Percentiles rank a stretch among this genome's conserved stretches.
These are phyloP conservation scores for Poecilus cupreus DNA, from an alignment of 2,888 invertebrate genomes.

Conservation along the genomic window DNA sequence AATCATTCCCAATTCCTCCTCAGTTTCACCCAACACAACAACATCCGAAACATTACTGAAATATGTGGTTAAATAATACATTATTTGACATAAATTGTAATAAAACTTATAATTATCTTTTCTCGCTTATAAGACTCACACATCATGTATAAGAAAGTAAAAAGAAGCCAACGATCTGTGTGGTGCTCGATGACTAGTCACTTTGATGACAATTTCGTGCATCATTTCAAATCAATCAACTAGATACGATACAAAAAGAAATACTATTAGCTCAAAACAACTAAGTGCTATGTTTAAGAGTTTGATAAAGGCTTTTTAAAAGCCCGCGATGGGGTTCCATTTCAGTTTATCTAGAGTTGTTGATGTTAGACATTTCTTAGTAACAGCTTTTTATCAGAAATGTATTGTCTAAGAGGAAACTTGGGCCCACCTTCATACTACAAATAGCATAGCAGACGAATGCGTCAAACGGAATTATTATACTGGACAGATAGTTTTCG, in stretches of 20 bases:
- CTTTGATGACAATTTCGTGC: not conserved
- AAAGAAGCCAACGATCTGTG: not conserved
- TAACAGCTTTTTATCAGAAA: not conserved
- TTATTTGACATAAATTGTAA: no score
- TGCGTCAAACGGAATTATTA: not conserved
- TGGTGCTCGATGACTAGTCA: not conserved
- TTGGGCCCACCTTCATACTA: not conserved
- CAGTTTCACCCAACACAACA: no score
- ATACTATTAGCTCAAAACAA: not conserved
- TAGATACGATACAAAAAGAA: not conserved
- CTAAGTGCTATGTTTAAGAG: not conserved
- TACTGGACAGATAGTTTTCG: no score
- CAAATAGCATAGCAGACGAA: not conserved
- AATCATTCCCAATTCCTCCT: no score
- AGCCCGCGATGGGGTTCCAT: not conserved
- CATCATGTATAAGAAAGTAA: not conserved
- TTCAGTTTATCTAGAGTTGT: not conserved
- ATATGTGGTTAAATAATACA: no score
- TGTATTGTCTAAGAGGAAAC: not conserved
- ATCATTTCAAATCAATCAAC: slow-evolving; percentile 6
- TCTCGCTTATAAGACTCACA: no score
- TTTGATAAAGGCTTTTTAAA: not conserved
- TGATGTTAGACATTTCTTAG: not conserved
- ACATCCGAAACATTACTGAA: no score
- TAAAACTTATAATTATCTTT: no score